phyloP scores from a whole-genome alignment of 2,888 invertebrate genomes.

The Trachelus tabidus region DNA sequence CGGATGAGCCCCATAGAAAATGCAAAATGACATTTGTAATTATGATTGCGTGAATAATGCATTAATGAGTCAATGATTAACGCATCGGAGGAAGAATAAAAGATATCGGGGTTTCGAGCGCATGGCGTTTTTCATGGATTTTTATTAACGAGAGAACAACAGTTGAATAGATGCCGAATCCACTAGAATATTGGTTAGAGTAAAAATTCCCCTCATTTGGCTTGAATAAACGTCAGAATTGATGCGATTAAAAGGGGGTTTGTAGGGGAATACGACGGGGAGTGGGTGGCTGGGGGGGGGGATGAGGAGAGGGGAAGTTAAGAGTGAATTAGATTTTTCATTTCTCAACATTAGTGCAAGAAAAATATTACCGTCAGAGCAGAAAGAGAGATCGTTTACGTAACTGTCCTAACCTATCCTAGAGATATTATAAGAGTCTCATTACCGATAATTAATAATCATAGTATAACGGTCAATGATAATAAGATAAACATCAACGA shows the following conservation, averaged over 20 bases:
- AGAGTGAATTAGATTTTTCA: slow-evolving; percentile 10
- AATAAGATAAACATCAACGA: not conserved
- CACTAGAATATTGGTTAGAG: slow-evolving; percentile 47
- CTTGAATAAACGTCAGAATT: slow-evolving; percentile 27
- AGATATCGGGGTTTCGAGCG: not conserved
- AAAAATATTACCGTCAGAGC: slow-evolving; percentile 34
- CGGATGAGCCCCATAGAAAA: not conserved
- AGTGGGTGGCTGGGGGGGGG: slow-evolving; percentile 3
- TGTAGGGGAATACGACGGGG: not conserved
- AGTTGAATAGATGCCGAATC: slow-evolving; percentile 43
- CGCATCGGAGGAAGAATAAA: not conserved
- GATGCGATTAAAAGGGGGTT: slow-evolving; percentile 1
- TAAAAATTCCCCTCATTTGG: slow-evolving; percentile 27
- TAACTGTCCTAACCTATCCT: slow-evolving; percentile 26
- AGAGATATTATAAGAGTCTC: slow-evolving; percentile 51
- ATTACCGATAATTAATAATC: slow-evolving; percentile 42
- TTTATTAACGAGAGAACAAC: slow-evolving; percentile 53
- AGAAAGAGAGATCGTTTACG: slow-evolving; percentile 28
- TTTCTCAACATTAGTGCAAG: slow-evolving; percentile 28
- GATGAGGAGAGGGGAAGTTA: slow-evolving; percentile 1
- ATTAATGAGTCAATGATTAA: not conserved
- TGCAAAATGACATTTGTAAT: not conserved
- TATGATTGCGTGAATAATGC: not conserved
- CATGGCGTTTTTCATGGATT: slow-evolving; percentile 37
- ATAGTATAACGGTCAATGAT: not conserved